A percentile compares a stretch with the other conserved stretches of the same genome.
Evolutionary conservation across 2,797 vertebrate species (phyloP).

Genomic region (Lepus oiostolus): DNA sequence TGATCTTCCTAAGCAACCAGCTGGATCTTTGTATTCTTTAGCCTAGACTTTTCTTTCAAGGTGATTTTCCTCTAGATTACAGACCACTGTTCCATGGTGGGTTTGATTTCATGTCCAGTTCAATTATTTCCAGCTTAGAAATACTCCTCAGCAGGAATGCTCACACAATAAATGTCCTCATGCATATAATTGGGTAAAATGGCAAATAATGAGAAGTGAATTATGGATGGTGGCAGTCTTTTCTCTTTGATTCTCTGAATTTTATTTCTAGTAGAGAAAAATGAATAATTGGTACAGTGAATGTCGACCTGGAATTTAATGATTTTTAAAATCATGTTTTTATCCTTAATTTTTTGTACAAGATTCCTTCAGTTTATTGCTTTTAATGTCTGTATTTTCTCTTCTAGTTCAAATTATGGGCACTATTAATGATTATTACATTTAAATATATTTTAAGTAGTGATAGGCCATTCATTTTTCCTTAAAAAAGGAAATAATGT

Average conservation of each 20-base stretch:
- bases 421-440: slow-evolving; percentile 2
- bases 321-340: slow-evolving; percentile 24
- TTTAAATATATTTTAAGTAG: not conserved
- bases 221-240: slow-evolving; percentile 61
- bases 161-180: slow-evolving; percentile 34
- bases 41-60: slow-evolving; percentile 37
- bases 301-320: not conserved
- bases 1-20: not conserved
- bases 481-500: not conserved
- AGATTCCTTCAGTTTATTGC: not conserved
- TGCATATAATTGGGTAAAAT: slow-evolving; percentile 62
- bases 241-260: slow-evolving; percentile 27
- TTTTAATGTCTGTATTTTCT: slow-evolving; percentile 14
- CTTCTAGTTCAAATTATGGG: not conserved
- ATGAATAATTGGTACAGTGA: slow-evolving; percentile 46
- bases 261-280: slow-evolving; percentile 53
- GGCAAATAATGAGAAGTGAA: slow-evolving; percentile 71
- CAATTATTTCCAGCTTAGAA: slow-evolving; percentile 71
- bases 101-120: slow-evolving; percentile 67
- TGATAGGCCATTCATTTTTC: not conserved
- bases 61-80: slow-evolving; percentile 12
- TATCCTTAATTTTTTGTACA: slow-evolving; percentile 13
- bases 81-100: not conserved
- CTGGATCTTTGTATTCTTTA: not conserved
- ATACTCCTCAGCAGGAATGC: not conserved